Base-by-base conservation (phyloP, 2,888 invertebrate genomes). In the Sphinx pinastri region DNA sequence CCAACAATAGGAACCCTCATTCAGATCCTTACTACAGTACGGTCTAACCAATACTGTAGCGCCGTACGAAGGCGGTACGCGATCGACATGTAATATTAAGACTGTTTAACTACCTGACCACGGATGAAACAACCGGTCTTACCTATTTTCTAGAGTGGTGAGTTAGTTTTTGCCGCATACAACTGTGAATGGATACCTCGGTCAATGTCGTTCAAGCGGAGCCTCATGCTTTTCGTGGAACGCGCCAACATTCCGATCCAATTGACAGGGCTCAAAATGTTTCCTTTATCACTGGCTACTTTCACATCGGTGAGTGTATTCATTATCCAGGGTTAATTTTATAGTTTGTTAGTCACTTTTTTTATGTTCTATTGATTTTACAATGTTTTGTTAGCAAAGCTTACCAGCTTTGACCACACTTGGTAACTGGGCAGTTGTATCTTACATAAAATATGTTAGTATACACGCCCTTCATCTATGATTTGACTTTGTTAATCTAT, bases 111-210 rank as follows among this genome's bases (percentile, higher is more conserved):
- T 25, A 25, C 2, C 25, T 25, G 25, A 25, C 25, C 25, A 25
- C 25, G 25, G 25, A 25, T 25, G 25, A 25, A 25, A 25, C 2
- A 25, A 25, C 25, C 25, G 25, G 25, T 25, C 25, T 25, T 25
- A 25, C 25, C 25, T 25, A 25, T 25, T 25, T 52, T 69, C 69
- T 74, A 90, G 90, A 88, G 90, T 76, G 73, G 80, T 74, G 76
- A 84, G 70, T 71, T 90, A 69, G 79, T 81, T 25, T 81, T 80
- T 67, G 86, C 90, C n/a, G 88, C 86, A 2, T 91, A 90, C 74
- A 79, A 79, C 67, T 78, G 82, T 72, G 88, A 90, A 70, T 91
- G 90, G 91, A 83, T 89, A 66, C 79, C 84, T 6, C 81, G 84
- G 72, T 84, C 85, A 4, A 80, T 84, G 71, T 70, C 76, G 19